Percentiles rank a stretch among this genome's conserved stretches.
phyloP scores from a whole-genome alignment of 1,140 invertebrate species.

The Agrypnia vestita region DNA sequence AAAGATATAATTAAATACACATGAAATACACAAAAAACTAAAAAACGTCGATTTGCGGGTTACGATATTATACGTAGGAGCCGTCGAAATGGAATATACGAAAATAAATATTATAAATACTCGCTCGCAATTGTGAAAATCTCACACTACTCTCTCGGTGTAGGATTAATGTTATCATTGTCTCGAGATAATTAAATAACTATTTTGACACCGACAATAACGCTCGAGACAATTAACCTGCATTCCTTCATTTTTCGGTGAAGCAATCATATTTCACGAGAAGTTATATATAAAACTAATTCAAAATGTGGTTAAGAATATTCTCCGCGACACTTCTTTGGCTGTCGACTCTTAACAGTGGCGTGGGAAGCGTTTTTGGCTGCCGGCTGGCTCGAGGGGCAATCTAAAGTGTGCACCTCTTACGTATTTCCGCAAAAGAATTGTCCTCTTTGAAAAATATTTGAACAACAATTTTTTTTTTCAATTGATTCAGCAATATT shows the following conservation, averaged over 20 bases:
- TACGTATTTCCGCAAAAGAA: no score
- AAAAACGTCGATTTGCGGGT: no score
- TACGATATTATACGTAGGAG: no score
- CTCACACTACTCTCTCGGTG: no score
- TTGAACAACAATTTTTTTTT: no score
- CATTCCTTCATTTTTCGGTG: not conserved
- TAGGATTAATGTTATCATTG: not conserved
- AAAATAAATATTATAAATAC: no score
- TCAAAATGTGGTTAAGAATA: conserved; percentile 19
- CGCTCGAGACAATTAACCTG: conserved; percentile 13
- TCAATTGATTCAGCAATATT: no score
- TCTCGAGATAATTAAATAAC: conserved; percentile 16
- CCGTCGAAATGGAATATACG: no score
- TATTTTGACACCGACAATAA: conserved; percentile 20
- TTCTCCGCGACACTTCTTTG: not conserved
- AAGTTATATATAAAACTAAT: not conserved
- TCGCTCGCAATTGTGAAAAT: no score
- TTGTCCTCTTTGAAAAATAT: no score
- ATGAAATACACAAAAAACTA: no score
- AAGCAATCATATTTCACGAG: conserved; percentile 6
- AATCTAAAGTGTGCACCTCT: not conserved
- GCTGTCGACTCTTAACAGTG: not conserved
- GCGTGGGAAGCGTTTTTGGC: not conserved
- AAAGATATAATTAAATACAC: no score
- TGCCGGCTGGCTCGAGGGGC: not conserved